Evolutionary conservation across 2,888 invertebrate genomes (phyloP).

Genomic region (Ophioninae sp.): DNA sequence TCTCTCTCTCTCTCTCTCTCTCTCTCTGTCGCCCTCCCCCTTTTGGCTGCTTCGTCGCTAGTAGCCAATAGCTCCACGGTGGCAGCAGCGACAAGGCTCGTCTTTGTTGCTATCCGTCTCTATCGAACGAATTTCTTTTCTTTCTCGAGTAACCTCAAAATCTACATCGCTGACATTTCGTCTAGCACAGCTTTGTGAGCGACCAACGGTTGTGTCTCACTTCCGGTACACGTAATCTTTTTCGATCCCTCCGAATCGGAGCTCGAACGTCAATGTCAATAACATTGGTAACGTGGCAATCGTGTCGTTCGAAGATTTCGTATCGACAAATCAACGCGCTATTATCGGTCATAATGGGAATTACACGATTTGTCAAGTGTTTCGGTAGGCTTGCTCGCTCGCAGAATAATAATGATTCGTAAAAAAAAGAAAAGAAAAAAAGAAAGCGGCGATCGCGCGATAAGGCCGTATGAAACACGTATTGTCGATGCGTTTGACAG

Average conservation of each 20-base stretch:
- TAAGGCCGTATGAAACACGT: slow-evolving; percentile 8
- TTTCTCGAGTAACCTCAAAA: background rate
- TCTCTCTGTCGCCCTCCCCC: slow-evolving; percentile 36
- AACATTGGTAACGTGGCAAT: background rate
- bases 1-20: background rate
- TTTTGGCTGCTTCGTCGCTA: slow-evolving; percentile 29
- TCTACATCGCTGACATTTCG: background rate
- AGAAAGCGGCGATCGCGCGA: slow-evolving; percentile 14
- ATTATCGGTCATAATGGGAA: slow-evolving; percentile 23
- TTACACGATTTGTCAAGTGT: slow-evolving; percentile 9
- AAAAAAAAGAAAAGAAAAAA: background rate
- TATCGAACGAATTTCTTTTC: background rate
- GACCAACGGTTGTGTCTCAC: background rate
- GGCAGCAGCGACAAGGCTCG: slow-evolving; percentile 21
- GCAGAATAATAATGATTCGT: slow-evolving; percentile 16
- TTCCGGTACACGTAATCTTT: background rate
- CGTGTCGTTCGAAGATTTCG: background rate
- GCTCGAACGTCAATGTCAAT: background rate
- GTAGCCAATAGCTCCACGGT: slow-evolving; percentile 36
- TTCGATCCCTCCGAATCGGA: background rate
- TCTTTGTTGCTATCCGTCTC: slow-evolving; percentile 9
- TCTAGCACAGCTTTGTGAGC: background rate
- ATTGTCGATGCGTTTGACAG: slow-evolving; percentile 16
- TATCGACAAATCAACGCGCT: slow-evolving; percentile 9
- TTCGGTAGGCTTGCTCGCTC: background rate